Base-by-base conservation (phyloP, 2,797 vertebrate species). In the Dallia pectoralis region DNA sequence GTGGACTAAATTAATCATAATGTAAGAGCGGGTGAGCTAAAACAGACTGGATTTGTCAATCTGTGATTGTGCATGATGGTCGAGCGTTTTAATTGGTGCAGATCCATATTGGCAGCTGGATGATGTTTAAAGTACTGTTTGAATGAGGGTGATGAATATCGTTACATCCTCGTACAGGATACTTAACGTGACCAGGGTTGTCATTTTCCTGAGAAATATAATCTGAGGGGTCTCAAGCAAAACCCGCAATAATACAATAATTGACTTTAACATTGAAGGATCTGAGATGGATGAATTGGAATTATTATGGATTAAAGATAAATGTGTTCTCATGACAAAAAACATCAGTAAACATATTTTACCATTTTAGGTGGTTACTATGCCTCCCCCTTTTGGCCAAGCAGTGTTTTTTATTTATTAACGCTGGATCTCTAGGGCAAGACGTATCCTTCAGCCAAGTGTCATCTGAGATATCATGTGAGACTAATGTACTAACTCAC, bases 151-250 rank as follows among this genome's bases (percentile, higher is more conserved):
- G 25, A 4, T 68, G 66, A 47, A 68, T 68, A 1, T 7, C 47
- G 11, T 15, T 15, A 27, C 6, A 27, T 68, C 15, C 33, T 16
- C 30, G 30, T 65, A 65, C 6, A 47, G 66, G 36, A 56, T 27
- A 49, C 8, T 56, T 19, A 40, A 40, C 9, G 9, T 40, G 36
- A 9, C 22, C 51, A 56, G 51, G n/a, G n/a, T 48, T 62, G 25
- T 30, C 29, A 74, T 72, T 27, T 74, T 81, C 74, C 72, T 79
- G 81, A 77, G 62, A 73, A 72, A 67, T 69, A 33, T 2, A 74
- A 32, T n/a, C 59, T 78, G 29, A 16, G 27, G 25, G 16, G 30
- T 63, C 18, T 19, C n/a, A 53, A 53, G 51, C 51, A 53, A 1
- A 18, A n/a, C 51, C 51, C 9, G 51, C 9, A 56, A 56, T 9